A percentile compares a stretch with the other conserved stretches of the same genome.
Evolutionary conservation across 2,797 vertebrate species (phyloP).

Genomic region (Macropus fuliginosus): DNA sequence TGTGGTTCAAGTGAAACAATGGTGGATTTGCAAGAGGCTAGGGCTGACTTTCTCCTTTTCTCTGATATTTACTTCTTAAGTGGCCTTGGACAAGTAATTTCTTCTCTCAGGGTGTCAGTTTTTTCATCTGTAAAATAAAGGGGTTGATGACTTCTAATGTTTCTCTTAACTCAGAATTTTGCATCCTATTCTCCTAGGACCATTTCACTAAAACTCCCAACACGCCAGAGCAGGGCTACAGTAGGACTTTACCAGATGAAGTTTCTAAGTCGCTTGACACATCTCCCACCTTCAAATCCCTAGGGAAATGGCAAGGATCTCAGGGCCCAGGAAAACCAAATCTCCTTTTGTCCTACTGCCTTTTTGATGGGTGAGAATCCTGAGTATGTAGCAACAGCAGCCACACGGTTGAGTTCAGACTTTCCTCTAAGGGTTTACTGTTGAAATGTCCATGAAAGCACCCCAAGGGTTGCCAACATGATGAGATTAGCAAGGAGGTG

Average conservation of each 20-base stretch:
- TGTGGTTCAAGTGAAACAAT: not conserved
- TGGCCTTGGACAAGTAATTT: not conserved
- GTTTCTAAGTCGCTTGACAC: not conserved
- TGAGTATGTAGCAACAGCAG: conserved; percentile 8
- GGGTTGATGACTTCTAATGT: not conserved
- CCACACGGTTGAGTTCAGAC: not conserved
- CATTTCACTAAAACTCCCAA: not conserved
- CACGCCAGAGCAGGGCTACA: not conserved
- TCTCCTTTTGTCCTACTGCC: conserved; percentile 29
- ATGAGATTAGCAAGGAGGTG: conserved; percentile 24
- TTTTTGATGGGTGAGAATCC: conserved; percentile 30
- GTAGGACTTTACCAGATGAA: not conserved
- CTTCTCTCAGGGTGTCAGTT: not conserved
- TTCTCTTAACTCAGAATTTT: not conserved
- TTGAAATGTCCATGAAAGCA: not conserved
- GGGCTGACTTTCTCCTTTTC: not conserved
- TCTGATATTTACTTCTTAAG: not conserved
- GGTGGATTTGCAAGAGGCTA: not conserved
- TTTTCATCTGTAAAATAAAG: not conserved
- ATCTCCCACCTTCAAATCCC: not conserved
- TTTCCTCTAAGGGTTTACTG: conserved; percentile 32
- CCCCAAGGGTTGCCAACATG: conserved; percentile 18
- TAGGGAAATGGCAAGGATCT: not conserved
- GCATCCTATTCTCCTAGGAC: not conserved
- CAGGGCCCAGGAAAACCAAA: not conserved